A percentile compares a stretch with the other conserved stretches of the same genome.
Evolutionary conservation across 2,888 invertebrate species (phyloP).

Genomic region (Dorcus parallelipipedus): DNA sequence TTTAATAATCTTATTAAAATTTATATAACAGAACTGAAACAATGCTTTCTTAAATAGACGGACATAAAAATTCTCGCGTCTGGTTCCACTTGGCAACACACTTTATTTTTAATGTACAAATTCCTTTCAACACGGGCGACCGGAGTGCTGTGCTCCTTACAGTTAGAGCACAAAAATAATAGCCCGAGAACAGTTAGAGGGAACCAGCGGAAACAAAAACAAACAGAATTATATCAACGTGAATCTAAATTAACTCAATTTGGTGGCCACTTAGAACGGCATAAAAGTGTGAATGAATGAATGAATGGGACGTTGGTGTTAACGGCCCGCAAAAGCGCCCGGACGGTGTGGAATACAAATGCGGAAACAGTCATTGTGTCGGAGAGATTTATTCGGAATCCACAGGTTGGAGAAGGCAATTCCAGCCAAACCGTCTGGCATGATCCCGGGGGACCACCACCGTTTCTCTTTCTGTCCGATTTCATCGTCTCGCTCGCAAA

Average conservation of each 20-base stretch:
- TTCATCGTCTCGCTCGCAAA: constrained; percentile 42
- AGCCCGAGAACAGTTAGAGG: too few relatives aligned
- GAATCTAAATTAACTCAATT: background rate
- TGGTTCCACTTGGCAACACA: too few relatives aligned
- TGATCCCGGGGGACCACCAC: constrained; percentile 39
- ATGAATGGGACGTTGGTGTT: background rate
- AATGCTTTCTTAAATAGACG: too few relatives aligned
- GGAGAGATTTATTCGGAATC: constrained; percentile 49
- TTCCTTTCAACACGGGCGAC: too few relatives aligned
- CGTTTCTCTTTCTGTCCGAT: constrained; percentile 46
- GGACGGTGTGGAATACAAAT: constrained; percentile 25
- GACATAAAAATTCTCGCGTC: too few relatives aligned
- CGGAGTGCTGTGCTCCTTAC: too few relatives aligned
- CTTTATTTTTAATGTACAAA: too few relatives aligned
- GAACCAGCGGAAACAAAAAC: background rate
- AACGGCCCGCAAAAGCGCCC: constrained; percentile 4
- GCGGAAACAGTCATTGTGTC: constrained; percentile 31
- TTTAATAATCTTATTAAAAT: too few relatives aligned
- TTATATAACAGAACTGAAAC: too few relatives aligned
- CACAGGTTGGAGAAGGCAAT: constrained; percentile 44
- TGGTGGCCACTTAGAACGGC: background rate
- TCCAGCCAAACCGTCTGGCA: constrained; percentile 44
- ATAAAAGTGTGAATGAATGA: background rate
- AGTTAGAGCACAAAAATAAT: too few relatives aligned
- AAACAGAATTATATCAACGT: background rate